Evolutionary conservation across 2,888 invertebrate genomes (phyloP), one percentile per base, ranked within the genome.

Genomic region (Subacronicta megacephala): DNA sequence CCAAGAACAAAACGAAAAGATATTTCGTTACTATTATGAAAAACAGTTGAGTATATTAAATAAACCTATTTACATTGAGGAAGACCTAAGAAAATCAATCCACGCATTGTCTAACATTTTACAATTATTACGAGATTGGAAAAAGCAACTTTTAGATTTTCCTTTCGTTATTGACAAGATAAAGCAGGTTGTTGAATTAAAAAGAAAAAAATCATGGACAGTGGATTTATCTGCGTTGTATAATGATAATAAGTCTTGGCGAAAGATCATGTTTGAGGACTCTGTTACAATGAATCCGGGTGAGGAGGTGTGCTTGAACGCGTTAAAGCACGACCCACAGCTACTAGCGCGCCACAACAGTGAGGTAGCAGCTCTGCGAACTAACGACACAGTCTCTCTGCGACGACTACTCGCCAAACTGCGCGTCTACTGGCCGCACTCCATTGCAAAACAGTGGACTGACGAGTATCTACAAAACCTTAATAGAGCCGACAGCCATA

Each of bases 181-280:
- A 15, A 87, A 75, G 70, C 76, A 82, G 15, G 64, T 82, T 2
- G 69, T 85, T 16, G 65, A 80, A 52, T 63, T 83, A 2, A 86
- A 82, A 51, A 80, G 79, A 38, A 62, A 82, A 51, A 81, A 83
- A 33, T 70, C 69, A 7, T 88, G 82, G 83, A 74, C 80, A 33
- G 42, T 51, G 3, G 60, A 77, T 60, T 62, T 91, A 37, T 63
- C 75, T 9, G 37, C 59, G 7, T 61, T 91, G 33, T 92, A 90
- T 59, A 84, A 87, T 47, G 75, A 77, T 46, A 86, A 92, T 18
- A 91, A 89, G 58, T 78, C 85, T 12, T 91, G 90, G 90, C 80
- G 80, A 53, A 89, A 75, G 60, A 52, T 64, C 15, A 75, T 92
- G 72, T 91, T 92, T 67, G 82, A 88, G 51, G 86, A 90, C 29